Percentiles rank a stretch among this genome's conserved stretches.
These are phyloP conservation scores for Vicugna pacos DNA, from an alignment of 2,113 vertebrate genomes.

Conservation along the genomic window DNA sequence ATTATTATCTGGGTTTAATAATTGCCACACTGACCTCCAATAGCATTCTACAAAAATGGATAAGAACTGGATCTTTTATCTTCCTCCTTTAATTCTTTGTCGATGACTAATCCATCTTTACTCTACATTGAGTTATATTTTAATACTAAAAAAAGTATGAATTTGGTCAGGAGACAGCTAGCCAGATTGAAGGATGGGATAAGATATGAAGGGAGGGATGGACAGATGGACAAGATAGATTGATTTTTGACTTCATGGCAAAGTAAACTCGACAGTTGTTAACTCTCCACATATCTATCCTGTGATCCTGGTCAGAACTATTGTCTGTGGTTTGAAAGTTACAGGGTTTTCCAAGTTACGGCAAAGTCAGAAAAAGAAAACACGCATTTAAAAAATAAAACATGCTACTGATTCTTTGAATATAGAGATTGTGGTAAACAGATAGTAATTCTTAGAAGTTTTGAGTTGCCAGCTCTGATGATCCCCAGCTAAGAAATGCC, in stretches of 20 bases:
- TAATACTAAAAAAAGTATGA: neutral
- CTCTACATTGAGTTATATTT: neutral
- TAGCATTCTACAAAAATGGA: slow-evolving; percentile 42
- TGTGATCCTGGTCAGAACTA: slow-evolving; percentile 15
- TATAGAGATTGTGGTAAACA: slow-evolving; percentile 78
- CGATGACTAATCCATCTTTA: neutral
- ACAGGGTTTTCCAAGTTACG: slow-evolving; percentile 62
- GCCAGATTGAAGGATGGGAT: neutral
- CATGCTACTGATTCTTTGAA: slow-evolving; percentile 76
- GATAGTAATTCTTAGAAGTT: slow-evolving; percentile 83
- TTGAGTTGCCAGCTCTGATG: slow-evolving; percentile 48
- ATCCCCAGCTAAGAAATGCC: slow-evolving; percentile 73
- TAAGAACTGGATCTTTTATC: slow-evolving; percentile 48
- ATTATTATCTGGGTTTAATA: slow-evolving; percentile 57
- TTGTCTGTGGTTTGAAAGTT: slow-evolving; percentile 59
- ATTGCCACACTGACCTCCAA: slow-evolving; percentile 25
- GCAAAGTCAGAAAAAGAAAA: slow-evolving; percentile 72
- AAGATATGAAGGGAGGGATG: neutral
- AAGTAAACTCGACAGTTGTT: neutral
- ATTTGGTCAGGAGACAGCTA: neutral
- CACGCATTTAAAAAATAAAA: slow-evolving; percentile 65
- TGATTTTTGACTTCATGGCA: slow-evolving; percentile 21
- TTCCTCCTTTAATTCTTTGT: slow-evolving; percentile 1
- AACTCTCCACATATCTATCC: neutral
- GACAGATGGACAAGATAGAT: neutral